Evolutionary conservation across 1,140 invertebrate genomes (phyloP), one percentile per base, ranked within the genome.

Genomic region (Drosophila suzukii): DNA sequence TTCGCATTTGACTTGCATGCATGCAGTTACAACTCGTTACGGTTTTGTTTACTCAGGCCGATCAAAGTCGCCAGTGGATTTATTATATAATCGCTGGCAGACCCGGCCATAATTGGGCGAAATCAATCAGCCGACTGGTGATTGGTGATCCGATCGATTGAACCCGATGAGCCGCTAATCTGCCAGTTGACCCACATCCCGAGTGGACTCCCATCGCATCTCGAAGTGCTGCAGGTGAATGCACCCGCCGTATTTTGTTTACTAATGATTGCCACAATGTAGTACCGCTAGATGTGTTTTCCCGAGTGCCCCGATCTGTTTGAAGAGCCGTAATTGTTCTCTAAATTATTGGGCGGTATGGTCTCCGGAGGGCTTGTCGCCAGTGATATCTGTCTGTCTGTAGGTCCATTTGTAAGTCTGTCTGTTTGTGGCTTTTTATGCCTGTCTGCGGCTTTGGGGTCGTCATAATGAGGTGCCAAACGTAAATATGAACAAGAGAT

Each of bases 61-160:
- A 89, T 89, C 84, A 89, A 89, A 89, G 84, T 84, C 70, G 62
- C 77, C 78, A 77, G 73, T 57, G 73, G 80, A 89, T 84, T 89
- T 89, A 78, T 89, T 80, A 89, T 83, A 89, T 84, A 80, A 88
- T 74, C 65, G 58, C 24, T 30, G 55, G 46, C 30, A 55, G 46
- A 20, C 15, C 20, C 62, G 51, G 61, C 77, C 71, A 81, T 86
- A 86, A 85, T 88, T 88, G 83, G 70, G 47, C 57, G 41, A 79
- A 80, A 86, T 86, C 83, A 79, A 86, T 86, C 83, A 88, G 84
- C 39, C 71, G 43, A 11, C 4, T 8, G 50, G 55, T 60, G 68
- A 74, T 73, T 34, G 67, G 34, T 41, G 53, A 68, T 60, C 43
- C 58, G 78, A 78, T 82, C 82, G 72, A 71, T 75, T 78, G 44